A percentile compares a stretch with the other conserved stretches of the same genome.
Conservation (phyloP, 2,797 vertebrate species). For the Cuniculus paca region DNA sequence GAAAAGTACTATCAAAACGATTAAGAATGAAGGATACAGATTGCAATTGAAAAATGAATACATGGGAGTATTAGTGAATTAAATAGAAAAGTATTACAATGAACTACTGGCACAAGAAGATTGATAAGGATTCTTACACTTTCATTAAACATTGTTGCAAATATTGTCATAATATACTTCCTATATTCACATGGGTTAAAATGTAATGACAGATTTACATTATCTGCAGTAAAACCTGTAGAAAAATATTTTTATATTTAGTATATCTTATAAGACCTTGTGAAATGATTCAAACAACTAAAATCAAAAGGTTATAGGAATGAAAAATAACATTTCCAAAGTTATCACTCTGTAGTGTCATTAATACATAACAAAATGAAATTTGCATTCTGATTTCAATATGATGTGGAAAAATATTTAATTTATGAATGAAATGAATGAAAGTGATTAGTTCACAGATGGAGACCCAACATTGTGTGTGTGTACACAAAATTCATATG, state of each 20-base stretch:
- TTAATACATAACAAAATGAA: background rate
- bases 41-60: conserved; percentile 57
- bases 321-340: background rate
- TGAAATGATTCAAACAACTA: background rate
- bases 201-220: background rate
- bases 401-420: background rate
- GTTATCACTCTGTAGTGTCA: background rate
- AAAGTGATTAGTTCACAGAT: background rate
- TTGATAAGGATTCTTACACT: background rate
- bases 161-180: background rate
- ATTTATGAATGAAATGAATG: background rate
- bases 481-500: background rate
- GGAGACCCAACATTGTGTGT: background rate
- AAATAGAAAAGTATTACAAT: conserved; percentile 35
- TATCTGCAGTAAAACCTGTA: background rate
- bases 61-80: background rate
- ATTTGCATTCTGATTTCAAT: background rate
- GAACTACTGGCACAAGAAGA: background rate
- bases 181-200: background rate
- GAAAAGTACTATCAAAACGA: conserved; percentile 43
- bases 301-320: conserved; percentile 32
- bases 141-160: background rate
- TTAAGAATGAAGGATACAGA: conserved; percentile 61
- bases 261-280: background rate
- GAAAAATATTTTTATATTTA: background rate